Conservation (phyloP, 2,113 vertebrate genomes). For the Vulpes vulpes region DNA sequence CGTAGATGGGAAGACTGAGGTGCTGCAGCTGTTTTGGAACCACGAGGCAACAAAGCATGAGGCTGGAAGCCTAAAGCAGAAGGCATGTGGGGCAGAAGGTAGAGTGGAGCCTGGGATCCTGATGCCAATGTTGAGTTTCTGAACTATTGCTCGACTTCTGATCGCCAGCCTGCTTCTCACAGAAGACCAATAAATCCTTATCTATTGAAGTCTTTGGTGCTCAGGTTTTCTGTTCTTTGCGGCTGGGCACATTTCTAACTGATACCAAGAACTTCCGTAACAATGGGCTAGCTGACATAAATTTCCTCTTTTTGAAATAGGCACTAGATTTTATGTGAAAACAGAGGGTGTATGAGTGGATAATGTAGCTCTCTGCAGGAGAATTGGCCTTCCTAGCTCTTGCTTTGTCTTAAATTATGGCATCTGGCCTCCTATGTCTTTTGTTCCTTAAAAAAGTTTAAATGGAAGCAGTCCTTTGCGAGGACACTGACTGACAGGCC, state of each 20-base stretch:
- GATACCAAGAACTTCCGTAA: constrained; percentile 15
- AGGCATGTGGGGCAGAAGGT: not conserved
- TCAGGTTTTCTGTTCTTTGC: constrained; percentile 40
- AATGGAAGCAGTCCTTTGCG: constrained; percentile 48
- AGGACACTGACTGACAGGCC: not conserved
- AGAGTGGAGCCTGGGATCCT: not conserved
- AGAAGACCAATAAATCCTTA: not conserved
- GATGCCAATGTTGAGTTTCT: not conserved
- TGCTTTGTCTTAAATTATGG: constrained; percentile 68
- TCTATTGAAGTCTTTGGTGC: not conserved
- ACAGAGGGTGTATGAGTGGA: not conserved
- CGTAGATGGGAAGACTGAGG: not conserved
- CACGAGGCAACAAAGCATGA: not conserved
- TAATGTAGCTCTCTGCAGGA: constrained; percentile 14
- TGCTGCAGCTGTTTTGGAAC: not conserved
- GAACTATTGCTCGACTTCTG: not conserved
- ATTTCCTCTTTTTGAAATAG: constrained; percentile 54
- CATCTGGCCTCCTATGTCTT: constrained; percentile 34
- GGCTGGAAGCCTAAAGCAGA: not conserved
- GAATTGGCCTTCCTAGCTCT: constrained; percentile 26
- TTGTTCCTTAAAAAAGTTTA: constrained; percentile 56
- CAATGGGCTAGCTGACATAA: not conserved
- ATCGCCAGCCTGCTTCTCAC: not conserved
- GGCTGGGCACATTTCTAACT: constrained; percentile 44
- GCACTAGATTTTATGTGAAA: constrained; percentile 60